These are phyloP conservation scores for Protodeltote pygarga DNA, from an alignment of 2,888 invertebrate genomes.

Conservation along the genomic window DNA sequence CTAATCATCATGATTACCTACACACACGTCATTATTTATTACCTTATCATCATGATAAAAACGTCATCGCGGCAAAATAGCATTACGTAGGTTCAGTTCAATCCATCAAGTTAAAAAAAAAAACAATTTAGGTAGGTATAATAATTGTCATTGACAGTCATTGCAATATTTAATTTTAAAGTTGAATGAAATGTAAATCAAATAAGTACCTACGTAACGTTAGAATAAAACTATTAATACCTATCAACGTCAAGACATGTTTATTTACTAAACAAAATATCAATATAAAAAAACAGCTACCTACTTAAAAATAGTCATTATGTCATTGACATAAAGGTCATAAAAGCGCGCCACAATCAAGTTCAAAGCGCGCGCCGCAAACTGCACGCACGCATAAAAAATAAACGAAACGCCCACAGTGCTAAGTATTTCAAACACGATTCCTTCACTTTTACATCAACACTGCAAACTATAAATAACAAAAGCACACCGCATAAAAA, in stretches of 20 bases:
- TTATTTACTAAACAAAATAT: slow-evolving; percentile 24
- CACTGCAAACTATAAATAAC: slow-evolving; percentile 35
- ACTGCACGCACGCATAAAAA: slow-evolving; percentile 19
- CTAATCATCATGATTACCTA: no score
- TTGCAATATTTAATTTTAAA: no score
- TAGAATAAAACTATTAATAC: not conserved
- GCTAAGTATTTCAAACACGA: slow-evolving; percentile 7
- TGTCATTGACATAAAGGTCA: slow-evolving; percentile 13
- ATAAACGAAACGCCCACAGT: not conserved
- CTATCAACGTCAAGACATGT: not conserved
- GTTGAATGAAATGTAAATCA: no score
- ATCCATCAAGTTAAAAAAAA: no score
- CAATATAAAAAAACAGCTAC: slow-evolving; percentile 2
- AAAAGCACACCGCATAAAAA: slow-evolving; percentile 19
- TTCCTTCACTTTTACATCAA: slow-evolving; percentile 10
- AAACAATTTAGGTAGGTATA: no score
- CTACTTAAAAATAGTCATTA: slow-evolving; percentile 28
- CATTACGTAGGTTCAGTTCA: no score
- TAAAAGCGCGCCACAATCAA: slow-evolving; percentile 31
- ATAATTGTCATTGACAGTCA: not conserved
- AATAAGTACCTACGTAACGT: not conserved
- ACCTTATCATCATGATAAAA: no score
- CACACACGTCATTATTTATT: no score
- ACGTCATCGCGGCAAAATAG: no score
- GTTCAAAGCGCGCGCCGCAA: slow-evolving; percentile 8